Base-by-base conservation (phyloP, 2,797 vertebrate species). In the Harpagifer antarcticus region DNA sequence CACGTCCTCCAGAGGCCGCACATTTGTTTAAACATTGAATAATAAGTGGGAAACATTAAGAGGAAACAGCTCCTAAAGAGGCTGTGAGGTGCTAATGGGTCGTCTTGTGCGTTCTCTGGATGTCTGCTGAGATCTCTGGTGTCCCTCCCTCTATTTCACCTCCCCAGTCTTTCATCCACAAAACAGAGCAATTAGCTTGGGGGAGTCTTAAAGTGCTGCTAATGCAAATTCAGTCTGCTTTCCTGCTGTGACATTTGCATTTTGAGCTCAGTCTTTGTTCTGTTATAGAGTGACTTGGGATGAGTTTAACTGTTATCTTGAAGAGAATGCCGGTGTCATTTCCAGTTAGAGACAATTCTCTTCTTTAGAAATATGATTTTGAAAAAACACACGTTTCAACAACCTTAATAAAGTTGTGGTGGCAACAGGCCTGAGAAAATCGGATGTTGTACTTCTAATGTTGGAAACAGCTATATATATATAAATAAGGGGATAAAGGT, bases 91-190 rank as follows among this genome's bases (percentile, higher is more conserved):
- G 81, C 69, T 79, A 79, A 83, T 52, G 57, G 66, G 1, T 44
- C 0, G 10, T 23, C 74, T 4, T 48, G 40, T 79, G 59, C 64
- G 1, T 72, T 83, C 76, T 52, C 66, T 45, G 60, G 7, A 17
- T 53, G 73, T 76, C 66, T 76, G 49, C 14, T 49, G 42, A 62
- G 63, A 74, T 52, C 50, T 55, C 44, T 27, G 48, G 9, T 27
- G 37, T 64, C 54, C 55, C 68, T 48, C 60, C 5, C 12, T 60
- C 68, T 42, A 23, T 2, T 55, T 70, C 45, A 53, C 57, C 50
- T 76, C 77, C 15, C 74, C 44, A 4, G 23, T 50, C 72, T 76
- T 72, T 86, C 78, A 79, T 76, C 71, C 66, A 61, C 82, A 60
- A 74, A 2, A 74, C 68, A 68, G 69, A 79, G 48, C 66, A 66